Conservation (phyloP, 2,888 invertebrate species). For the Macrophya alboannulata region DNA sequence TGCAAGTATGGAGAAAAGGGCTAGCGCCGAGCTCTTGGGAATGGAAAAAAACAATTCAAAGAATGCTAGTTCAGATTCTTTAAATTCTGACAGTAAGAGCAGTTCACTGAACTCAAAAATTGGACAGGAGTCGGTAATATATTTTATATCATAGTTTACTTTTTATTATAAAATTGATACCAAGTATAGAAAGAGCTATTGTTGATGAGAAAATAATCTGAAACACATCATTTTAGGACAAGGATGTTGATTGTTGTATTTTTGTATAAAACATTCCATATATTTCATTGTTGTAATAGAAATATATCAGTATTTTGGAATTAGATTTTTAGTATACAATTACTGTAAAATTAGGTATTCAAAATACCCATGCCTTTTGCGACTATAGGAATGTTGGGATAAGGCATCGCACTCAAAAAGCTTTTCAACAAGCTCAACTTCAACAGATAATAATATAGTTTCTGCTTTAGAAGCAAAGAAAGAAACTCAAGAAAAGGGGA, state of each 20-base stretch:
- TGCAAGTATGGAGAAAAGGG: constrained; percentile 84
- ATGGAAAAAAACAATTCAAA: constrained; percentile 86
- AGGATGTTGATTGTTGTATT: constrained; percentile 67
- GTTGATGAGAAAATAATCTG: constrained; percentile 55
- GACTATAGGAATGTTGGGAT: constrained; percentile 82
- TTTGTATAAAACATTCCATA: background rate
- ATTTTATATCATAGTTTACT: constrained; percentile 25
- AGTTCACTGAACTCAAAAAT: constrained; percentile 93
- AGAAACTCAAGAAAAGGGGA: constrained; percentile 78
- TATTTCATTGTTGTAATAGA: background rate
- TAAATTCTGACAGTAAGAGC: constrained; percentile 92
- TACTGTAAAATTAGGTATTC: constrained; percentile 10
- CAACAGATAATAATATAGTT: constrained; percentile 84
- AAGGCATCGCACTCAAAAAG: constrained; percentile 85
- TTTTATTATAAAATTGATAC: constrained; percentile 16
- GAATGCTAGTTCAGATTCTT: constrained; percentile 90
- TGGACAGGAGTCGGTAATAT: constrained; percentile 90
- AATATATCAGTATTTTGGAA: background rate
- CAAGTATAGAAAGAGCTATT: background rate
- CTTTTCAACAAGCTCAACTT: constrained; percentile 85
- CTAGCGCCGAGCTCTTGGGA: constrained; percentile 85
- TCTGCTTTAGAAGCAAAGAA: constrained; percentile 82
- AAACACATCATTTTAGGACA: constrained; percentile 64
- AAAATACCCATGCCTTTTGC: constrained; percentile 45
- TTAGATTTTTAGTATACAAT: constrained; percentile 25